Percentiles rank a stretch among this genome's conserved stretches.
Conservation (phyloP, 2,888 invertebrate genomes). For the Sminthurinus aureus region DNA sequence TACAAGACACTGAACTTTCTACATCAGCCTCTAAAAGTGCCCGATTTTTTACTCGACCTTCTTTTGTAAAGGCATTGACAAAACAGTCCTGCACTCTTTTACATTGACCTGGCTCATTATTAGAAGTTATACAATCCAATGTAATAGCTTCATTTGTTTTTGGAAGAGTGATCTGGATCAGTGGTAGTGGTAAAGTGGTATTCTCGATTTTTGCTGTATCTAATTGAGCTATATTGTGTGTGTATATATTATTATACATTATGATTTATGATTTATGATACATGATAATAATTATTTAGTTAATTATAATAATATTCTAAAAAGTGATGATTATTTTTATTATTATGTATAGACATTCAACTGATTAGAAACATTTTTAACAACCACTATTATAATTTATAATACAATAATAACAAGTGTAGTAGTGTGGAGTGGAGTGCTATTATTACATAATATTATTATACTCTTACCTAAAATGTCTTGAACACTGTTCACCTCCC, state of each 20-base stretch:
- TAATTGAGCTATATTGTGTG: slow-evolving; percentile 18
- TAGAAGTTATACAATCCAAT: slow-evolving; percentile 39
- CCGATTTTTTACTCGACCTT: slow-evolving; percentile 36
- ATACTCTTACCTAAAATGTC: slow-evolving; percentile 15
- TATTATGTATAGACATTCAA: too few relatives aligned
- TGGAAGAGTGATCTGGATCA: slow-evolving; percentile 27
- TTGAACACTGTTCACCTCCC: slow-evolving; percentile 39
- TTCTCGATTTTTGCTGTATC: slow-evolving; percentile 39
- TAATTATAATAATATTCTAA: too few relatives aligned
- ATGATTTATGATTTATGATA: too few relatives aligned
- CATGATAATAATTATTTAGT: too few relatives aligned
- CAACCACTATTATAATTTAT: too few relatives aligned
- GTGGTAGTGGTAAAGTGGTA: slow-evolving; percentile 27
- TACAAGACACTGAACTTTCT: slow-evolving; percentile 34
- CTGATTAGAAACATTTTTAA: too few relatives aligned
- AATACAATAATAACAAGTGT: too few relatives aligned
- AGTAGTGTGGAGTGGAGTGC: too few relatives aligned
- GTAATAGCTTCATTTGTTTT: slow-evolving; percentile 28
- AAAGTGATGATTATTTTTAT: too few relatives aligned
- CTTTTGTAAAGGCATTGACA: slow-evolving; percentile 35
- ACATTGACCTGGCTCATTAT: slow-evolving; percentile 40
- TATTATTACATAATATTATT: too few relatives aligned
- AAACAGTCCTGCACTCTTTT: slow-evolving; percentile 38
- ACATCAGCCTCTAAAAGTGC: slow-evolving; percentile 36
- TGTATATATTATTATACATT: too few relatives aligned